These are phyloP conservation scores for Helleia helle DNA, from an alignment of 2,888 invertebrate species.

Conservation along the genomic window DNA sequence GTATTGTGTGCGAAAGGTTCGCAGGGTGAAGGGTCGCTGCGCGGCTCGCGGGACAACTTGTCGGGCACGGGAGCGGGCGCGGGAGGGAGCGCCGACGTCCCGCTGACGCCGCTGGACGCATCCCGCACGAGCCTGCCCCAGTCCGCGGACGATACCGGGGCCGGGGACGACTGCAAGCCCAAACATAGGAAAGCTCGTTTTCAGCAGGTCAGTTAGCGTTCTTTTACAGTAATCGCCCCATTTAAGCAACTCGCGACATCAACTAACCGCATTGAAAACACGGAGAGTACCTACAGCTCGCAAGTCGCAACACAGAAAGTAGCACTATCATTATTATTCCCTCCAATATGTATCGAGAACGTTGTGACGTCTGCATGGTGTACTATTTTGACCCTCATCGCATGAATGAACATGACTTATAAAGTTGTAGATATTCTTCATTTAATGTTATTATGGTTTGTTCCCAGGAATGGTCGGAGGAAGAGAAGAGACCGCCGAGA, in stretches of 20 bases:
- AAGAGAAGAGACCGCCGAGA: constrained; percentile 66
- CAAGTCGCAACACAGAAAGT: not conserved
- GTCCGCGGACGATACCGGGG: constrained; percentile 46
- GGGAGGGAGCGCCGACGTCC: constrained; percentile 18
- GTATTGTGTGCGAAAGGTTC: constrained; percentile 76
- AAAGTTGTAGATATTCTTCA: not conserved
- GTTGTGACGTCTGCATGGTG: constrained; percentile 22
- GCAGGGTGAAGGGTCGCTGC: constrained; percentile 69
- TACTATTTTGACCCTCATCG: not conserved
- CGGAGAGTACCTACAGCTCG: too few species aligned
- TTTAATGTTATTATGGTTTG: constrained; percentile 13
- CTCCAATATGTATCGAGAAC: not conserved
- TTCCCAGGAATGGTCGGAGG: constrained; percentile 67
- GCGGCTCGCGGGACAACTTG: constrained; percentile 61
- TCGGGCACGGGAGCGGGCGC: constrained; percentile 34
- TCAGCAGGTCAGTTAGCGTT: constrained; percentile 80
- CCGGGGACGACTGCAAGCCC: constrained; percentile 71
- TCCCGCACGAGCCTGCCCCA: constrained; percentile 61
- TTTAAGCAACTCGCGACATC: not conserved
- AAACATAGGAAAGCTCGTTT: constrained; percentile 91
- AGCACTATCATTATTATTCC: constrained; percentile 7
- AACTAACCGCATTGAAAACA: not conserved
- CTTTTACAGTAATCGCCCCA: constrained; percentile 16
- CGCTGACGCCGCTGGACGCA: constrained; percentile 42
- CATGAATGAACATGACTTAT: constrained; percentile 3